Evolutionary conservation across 2,797 vertebrate genomes (phyloP), one percentile per base, ranked within the genome.

Genomic region (Urocyon cinereoargenteus): DNA sequence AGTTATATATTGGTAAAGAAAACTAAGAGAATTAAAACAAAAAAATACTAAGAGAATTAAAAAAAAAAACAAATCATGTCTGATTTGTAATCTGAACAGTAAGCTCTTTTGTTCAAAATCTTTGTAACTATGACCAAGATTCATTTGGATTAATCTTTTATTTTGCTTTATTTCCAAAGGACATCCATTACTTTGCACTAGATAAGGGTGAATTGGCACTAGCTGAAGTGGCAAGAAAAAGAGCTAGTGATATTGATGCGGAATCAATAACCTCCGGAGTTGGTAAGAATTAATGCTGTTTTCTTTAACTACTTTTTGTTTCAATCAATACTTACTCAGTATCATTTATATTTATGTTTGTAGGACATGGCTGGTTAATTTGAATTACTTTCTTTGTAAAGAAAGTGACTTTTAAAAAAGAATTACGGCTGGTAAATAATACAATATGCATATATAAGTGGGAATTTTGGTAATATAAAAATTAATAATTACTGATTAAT

Each of bases 181-280:
- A 99, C 98, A 99, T 99, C 99, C 99, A 99, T 99, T 99, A 99
- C 99, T 98, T 99, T 97, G 99, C 99, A 90, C 97, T 99, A 98
- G 99, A 99, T 99, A 99, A 99, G 98, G 99, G 99, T 97, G 99
- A 99, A 99, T 97, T 99, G 99, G 99, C 99, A 98, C 99, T 99
- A 98, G 99, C 99, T 93, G 99, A 99, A 98, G 99, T 99, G 98
- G 99, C 99, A 98, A 99, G 99, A 99, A 99, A 99, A 99, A 99
- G 99, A 98, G 99, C 99, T 98, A 98, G 99, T 98, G 99, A 99
- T 99, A 99, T 99, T 98, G 99, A 99, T 98, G 98, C 99, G 86
- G 99, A 98, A 98, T 99, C 99, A 98, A 98, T 98, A 98, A 98
- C 98, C 87, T 98, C 99, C 94, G 98, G 98, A 99, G 97, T 98